Conservation (phyloP, 2,797 vertebrate species). For the Cirrhinus mrigala region DNA sequence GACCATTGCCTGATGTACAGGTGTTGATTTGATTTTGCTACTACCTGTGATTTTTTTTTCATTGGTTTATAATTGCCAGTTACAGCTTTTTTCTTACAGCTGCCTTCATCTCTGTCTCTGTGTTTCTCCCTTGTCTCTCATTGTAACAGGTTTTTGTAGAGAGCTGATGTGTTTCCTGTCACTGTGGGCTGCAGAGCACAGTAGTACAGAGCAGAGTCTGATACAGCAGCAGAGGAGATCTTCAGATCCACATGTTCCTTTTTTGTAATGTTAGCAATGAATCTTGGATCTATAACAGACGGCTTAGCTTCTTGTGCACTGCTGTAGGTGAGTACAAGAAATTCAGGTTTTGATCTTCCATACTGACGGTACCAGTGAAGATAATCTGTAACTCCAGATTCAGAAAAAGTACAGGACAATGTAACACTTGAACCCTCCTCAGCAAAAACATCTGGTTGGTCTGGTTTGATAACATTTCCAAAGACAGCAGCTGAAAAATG, state of each 20-base stretch:
- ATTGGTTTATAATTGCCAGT: neutral
- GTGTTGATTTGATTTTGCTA: neutral
- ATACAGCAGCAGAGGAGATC: neutral
- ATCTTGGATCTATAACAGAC: neutral
- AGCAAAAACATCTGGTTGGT: neutral
- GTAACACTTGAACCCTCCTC: neutral
- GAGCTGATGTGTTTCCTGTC: neutral
- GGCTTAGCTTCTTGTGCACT: rapidly evolving
- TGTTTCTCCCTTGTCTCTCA: neutral
- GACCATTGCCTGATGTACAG: neutral
- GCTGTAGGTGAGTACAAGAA: neutral
- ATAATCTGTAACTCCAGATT: neutral
- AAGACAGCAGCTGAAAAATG: neutral
- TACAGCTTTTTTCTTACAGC: neutral
- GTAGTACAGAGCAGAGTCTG: conserved; percentile 6
- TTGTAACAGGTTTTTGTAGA: neutral
- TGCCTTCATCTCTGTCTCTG: neutral
- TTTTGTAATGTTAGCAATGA: neutral
- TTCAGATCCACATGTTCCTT: neutral
- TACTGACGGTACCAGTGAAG: conserved; percentile 16
- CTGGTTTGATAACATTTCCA: conserved; percentile 14
- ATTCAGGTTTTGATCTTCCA: conserved; percentile 12
- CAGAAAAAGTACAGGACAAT: neutral
- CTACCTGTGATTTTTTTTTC: neutral
- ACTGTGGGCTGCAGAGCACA: neutral